Base-by-base conservation (phyloP, 2,888 invertebrate species). In the Cerastis leucographa region DNA sequence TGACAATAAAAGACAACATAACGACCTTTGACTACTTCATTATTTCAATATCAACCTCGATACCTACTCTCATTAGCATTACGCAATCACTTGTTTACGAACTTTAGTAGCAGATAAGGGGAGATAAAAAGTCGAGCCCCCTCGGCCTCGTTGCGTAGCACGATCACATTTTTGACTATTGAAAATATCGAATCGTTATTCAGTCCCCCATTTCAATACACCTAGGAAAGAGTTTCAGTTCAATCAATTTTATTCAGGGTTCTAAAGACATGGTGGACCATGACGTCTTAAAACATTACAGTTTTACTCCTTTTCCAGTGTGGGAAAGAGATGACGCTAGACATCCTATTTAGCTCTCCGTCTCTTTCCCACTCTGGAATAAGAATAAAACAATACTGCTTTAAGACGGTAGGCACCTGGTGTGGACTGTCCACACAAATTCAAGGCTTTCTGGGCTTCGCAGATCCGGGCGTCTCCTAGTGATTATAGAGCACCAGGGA, bases 111-210 rank as follows among this genome's bases (percentile, higher is more conserved):
- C 29, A 78, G 83, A 85, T 83, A 83, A 78, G 22, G 49, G 25
- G 19, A 44, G 85, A 83, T 85, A 82, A 46, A 40, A 49, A 82
- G 86, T 42, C 86, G 84, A 84, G 84, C 84, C 84, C 81, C 83
- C 84, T 70, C 61, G 49, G 44, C 56, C 62, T 44, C 17, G 67
- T 56, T 56, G 54, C 42, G 35, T 51, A 80, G 25, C 12, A 17
- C 17, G 6, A 12, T 54, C 9, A 22, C 25, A 14, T 61, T 69
- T 77, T 59, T 17, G 1, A 19, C 25, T 6, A 25, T 56, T 44
- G 8, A 25, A 25, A 71, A 22, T 71, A 49, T 14, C 12, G 22
- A 17, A 29, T 8, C 11, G 8, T 29, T 72, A 22, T 4, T 19
- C 25, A 51, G 25, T 25, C 19, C 14, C 8, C 25, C 14, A 42